Base-by-base conservation (phyloP, 2,888 invertebrate genomes). In the Macrosoma leucophasiata region DNA sequence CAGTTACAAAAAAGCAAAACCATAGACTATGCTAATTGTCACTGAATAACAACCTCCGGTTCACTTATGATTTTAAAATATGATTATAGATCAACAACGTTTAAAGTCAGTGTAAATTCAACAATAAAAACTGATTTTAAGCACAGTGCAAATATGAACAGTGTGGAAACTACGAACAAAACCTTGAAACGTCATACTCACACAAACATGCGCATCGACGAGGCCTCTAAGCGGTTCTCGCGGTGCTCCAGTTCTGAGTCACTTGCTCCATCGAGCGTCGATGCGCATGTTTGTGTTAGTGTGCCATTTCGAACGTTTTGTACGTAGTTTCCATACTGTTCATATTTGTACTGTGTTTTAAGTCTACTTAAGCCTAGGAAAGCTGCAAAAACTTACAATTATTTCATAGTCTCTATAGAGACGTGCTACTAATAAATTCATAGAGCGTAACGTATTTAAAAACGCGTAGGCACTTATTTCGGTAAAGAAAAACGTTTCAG, bases 41-140 rank as follows among this genome's bases (percentile, higher is more conserved):
- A 62, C 50, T 39, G 39, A 48, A 42, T 48, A 62, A 67, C 62
- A 65, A 65, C 65, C 61, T 52, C 50, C 39, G 55, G 43, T 55
- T 55, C 46, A 44, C 41, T 47, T 38, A 47, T 34, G 24, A 22
- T 32, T 32, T 44, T 49, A 62, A 61, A 60, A 62, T 56, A 53
- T 50, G 46, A 55, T 62, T 62, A 60, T 59, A 64, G 58, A 64
- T 71, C 58, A 79, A 79, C 78, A 76, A 73, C 52, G 52, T 58
- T 73, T 65, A 75, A 67, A 74, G 70, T 73, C 61, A 65, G 55
- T 52, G 59, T 57, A 67, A 66, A 62, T 48, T 59, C 59, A 67
- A 62, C 62, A 64, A n/a, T n/a, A n/a, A 63, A 49, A 53, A 57
- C 41, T 46, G 47, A 50, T 55, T 55, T 49, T 33, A 40, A 25